These are phyloP conservation scores for Belgica antarctica DNA, from an alignment of 2,888 invertebrate genomes.

Conservation along the genomic window DNA sequence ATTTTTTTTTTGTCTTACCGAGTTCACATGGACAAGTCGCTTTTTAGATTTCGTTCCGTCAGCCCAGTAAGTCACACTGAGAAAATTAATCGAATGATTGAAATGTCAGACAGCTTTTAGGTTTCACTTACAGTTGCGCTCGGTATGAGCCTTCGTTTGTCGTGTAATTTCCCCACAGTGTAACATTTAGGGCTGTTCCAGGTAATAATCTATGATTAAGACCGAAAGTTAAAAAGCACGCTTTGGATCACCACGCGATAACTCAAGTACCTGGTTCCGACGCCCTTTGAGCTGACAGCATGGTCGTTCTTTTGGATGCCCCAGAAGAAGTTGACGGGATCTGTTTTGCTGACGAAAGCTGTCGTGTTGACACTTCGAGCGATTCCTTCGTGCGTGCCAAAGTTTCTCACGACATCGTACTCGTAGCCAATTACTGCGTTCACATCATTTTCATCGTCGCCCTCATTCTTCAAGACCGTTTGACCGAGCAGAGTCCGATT, in stretches of 20 bases:
- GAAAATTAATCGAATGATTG: too few species aligned
- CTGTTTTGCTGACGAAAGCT: constrained; percentile 59
- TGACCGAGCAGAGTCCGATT: constrained; percentile 58
- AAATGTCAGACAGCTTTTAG: too few species aligned
- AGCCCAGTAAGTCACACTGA: constrained; percentile 59
- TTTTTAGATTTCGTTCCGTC: constrained; percentile 48
- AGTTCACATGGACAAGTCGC: constrained; percentile 50
- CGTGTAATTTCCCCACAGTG: constrained; percentile 70
- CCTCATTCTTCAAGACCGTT: constrained; percentile 57
- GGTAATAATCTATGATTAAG: constrained; percentile 70
- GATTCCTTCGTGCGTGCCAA: constrained; percentile 70
- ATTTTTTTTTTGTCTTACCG: constrained; percentile 12
- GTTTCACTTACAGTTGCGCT: too few species aligned
- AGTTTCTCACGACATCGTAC: constrained; percentile 68
- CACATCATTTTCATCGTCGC: constrained; percentile 61
- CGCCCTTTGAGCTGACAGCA: constrained; percentile 8
- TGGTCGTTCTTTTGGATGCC: constrained; percentile 15
- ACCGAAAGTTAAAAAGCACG: constrained; percentile 62
- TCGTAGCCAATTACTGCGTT: constrained; percentile 73
- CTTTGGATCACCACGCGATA: constrained; percentile 65
- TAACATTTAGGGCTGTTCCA: constrained; percentile 80
- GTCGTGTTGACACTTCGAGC: constrained; percentile 67
- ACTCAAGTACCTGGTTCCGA: constrained; percentile 52
- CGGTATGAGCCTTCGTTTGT: constrained; percentile 72
- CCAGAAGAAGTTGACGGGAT: constrained; percentile 47